These are phyloP conservation scores for Sarcophaga peregrina DNA, from an alignment of 1,140 invertebrate genomes.

Conservation along the genomic window DNA sequence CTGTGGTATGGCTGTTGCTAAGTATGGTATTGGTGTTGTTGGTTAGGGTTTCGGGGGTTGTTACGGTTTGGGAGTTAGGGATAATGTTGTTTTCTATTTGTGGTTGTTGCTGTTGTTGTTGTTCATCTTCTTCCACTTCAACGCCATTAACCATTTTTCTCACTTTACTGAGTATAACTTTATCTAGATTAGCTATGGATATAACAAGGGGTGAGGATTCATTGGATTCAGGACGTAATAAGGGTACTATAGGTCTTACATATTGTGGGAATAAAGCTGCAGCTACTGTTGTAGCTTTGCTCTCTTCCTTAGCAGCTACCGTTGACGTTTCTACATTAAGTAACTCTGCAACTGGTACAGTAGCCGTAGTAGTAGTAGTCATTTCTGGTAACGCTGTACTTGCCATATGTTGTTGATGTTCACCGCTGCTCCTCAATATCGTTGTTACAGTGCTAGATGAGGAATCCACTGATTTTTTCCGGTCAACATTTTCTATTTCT, in stretches of 20 bases:
- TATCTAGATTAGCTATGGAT: slow-evolving; percentile 66
- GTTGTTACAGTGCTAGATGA: not conserved
- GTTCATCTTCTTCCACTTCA: slow-evolving; percentile 26
- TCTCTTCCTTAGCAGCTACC: not conserved
- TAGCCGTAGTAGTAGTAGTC: not conserved
- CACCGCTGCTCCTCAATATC: not conserved
- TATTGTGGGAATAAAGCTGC: slow-evolving; percentile 50
- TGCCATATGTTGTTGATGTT: not conserved
- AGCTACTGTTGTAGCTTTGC: slow-evolving; percentile 45
- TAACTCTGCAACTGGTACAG: not conserved
- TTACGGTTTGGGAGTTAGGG: not conserved
- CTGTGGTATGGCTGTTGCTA: not conserved
- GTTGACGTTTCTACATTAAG: not conserved
- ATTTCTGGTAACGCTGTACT: not conserved
- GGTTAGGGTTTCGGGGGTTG: not conserved
- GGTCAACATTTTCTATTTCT: not conserved
- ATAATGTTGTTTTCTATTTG: slow-evolving; percentile 8
- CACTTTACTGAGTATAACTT: slow-evolving; percentile 65
- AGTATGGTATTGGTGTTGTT: slow-evolving; percentile 18
- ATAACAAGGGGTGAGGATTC: slow-evolving; percentile 66
- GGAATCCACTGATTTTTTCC: not conserved
- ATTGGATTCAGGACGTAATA: slow-evolving; percentile 64
- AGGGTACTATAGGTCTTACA: slow-evolving; percentile 64
- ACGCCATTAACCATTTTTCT: slow-evolving; percentile 43
- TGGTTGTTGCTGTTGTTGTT: slow-evolving; percentile 30